These are phyloP conservation scores for Apolygus lucorum DNA, from an alignment of 1,140 invertebrate species.

Conservation along the genomic window DNA sequence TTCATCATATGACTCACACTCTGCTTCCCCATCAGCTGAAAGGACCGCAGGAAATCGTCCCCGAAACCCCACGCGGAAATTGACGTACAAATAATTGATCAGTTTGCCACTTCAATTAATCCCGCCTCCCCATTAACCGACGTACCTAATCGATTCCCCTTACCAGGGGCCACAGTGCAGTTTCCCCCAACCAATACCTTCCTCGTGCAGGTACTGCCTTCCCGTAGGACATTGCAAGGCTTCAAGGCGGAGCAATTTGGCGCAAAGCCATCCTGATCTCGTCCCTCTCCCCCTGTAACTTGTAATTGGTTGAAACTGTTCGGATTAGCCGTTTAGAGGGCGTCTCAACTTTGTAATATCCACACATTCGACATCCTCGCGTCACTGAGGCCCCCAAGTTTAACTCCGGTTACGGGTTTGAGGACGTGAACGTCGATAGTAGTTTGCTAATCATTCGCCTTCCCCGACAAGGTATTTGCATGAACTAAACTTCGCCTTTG, in stretches of 20 bases:
- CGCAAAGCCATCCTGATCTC: not conserved
- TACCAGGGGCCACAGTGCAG: too few species aligned
- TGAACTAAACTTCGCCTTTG: not conserved
- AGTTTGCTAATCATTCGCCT: not conserved
- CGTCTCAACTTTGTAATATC: not conserved
- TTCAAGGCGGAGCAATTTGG: not conserved
- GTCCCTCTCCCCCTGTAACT: not conserved
- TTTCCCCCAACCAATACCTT: too few species aligned
- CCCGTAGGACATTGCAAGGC: too few species aligned
- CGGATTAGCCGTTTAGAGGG: not conserved
- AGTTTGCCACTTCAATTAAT: too few species aligned
- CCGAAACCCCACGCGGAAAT: too few species aligned
- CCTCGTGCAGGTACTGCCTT: too few species aligned
- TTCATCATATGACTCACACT: too few species aligned
- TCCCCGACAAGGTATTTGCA: not conserved
- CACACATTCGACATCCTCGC: not conserved
- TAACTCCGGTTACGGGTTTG: not conserved
- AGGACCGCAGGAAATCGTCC: too few species aligned
- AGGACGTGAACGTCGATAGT: not conserved
- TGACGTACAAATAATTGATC: too few species aligned
- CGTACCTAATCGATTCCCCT: too few species aligned
- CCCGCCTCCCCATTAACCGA: too few species aligned
- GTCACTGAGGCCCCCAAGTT: not conserved
- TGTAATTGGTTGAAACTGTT: conserved; percentile 1
- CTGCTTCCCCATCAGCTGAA: too few species aligned